Conservation (phyloP, 2,113 vertebrate species). For the Tiliqua scincoides region DNA sequence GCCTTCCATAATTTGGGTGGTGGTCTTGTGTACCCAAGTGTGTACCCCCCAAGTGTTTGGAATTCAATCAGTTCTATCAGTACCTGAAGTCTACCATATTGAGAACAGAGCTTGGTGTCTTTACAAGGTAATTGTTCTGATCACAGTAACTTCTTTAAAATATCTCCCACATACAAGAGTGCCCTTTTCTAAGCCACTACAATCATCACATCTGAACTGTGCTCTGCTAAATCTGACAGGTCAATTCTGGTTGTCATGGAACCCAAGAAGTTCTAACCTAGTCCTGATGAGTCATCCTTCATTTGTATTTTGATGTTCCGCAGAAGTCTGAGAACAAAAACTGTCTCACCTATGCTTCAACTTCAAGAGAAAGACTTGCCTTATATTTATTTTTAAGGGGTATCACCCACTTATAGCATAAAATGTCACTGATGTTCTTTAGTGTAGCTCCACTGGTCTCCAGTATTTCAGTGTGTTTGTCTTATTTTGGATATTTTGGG, state of each 20-base stretch:
- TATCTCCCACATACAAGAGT: not conserved
- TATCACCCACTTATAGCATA: not conserved
- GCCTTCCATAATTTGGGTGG: not conserved
- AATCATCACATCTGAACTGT: not conserved
- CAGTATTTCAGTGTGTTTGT: not conserved
- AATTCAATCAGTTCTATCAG: not conserved
- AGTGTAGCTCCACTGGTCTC: not conserved
- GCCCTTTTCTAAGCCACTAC: not conserved
- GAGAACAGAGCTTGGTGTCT: not conserved
- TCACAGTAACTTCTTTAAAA: not conserved
- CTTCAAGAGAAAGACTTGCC: too few relatives aligned
- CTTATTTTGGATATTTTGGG: not conserved
- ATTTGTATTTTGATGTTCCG: not conserved
- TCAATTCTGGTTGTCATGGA: not conserved
- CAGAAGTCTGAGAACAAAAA: too few relatives aligned
- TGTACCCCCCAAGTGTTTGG: not conserved
- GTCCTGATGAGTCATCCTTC: not conserved
- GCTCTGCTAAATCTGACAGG: not conserved
- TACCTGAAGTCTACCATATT: not conserved
- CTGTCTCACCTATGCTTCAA: too few relatives aligned
- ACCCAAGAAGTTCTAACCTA: not conserved
- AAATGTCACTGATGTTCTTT: too few relatives aligned
- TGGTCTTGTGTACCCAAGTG: not conserved
- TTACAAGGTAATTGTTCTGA: not conserved
- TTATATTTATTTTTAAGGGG: too few relatives aligned